These are phyloP conservation scores for Aurelia aurita DNA, from an alignment of 30 jellyfish, hydroid and myxozoan genomes.

Conservation along the genomic window DNA sequence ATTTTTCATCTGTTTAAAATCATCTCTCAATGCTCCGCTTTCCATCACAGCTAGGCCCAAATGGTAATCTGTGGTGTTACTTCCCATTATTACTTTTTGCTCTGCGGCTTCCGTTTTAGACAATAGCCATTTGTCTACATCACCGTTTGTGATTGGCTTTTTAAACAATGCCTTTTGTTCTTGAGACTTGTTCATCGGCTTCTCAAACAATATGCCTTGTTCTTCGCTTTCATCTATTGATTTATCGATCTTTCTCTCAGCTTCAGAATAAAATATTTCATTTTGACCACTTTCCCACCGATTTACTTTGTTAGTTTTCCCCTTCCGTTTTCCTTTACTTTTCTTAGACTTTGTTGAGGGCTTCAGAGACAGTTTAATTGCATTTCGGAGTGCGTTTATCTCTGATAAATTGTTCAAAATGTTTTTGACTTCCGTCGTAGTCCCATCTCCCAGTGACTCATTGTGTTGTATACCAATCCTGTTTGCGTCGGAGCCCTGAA, in stretches of 20 bases:
- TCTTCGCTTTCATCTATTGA: not conserved
- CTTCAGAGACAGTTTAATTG: constrained; percentile 15
- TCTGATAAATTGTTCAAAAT: constrained; percentile 13
- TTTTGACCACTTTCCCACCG: constrained; percentile 35
- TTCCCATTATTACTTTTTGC: not conserved
- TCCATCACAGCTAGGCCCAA: constrained; percentile 1
- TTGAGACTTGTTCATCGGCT: not conserved
- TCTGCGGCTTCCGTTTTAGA: not conserved
- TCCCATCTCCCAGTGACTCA: not conserved
- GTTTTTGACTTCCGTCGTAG: constrained; percentile 18
- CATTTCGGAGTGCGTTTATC: not conserved
- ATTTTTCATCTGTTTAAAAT: not conserved
- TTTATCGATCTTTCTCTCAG: not conserved
- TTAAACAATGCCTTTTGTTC: not conserved
- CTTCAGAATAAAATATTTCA: constrained; percentile 25
- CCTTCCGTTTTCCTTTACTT: constrained; percentile 16
- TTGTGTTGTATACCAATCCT: not conserved
- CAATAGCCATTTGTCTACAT: not conserved
- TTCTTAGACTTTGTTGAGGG: constrained; percentile 7
- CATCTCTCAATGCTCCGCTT: not conserved
- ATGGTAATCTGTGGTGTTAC: not conserved
- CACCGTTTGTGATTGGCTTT: not conserved
- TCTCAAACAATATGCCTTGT: no score
- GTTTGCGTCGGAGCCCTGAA: constrained; percentile 4
- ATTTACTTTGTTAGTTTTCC: not conserved